A percentile compares a stretch with the other conserved stretches of the same genome.
These are phyloP conservation scores for Cataglyphis livida DNA, from an alignment of 2,888 invertebrate genomes.

Conservation along the genomic window DNA sequence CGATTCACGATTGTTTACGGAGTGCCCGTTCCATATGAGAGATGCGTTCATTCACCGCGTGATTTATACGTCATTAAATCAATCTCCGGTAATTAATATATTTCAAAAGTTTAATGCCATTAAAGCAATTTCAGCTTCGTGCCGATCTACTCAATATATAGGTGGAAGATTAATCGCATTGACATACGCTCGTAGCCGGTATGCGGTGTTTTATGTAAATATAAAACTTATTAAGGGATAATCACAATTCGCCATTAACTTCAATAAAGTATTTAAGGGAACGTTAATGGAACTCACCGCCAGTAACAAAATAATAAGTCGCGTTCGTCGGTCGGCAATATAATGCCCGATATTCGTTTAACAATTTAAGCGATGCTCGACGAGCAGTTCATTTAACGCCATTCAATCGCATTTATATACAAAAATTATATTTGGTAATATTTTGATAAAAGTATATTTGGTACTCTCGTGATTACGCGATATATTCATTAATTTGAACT, in stretches of 20 bases:
- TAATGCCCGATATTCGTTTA: slow-evolving; percentile 61
- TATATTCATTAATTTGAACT: slow-evolving; percentile 54
- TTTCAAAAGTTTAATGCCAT: slow-evolving; percentile 35
- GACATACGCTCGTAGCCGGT: background rate
- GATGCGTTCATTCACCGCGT: background rate
- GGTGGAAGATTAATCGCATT: slow-evolving; percentile 28
- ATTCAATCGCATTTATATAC: slow-evolving; percentile 47
- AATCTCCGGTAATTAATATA: slow-evolving; percentile 18
- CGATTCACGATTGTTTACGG: slow-evolving; percentile 17
- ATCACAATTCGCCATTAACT: slow-evolving; percentile 65
- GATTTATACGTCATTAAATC: background rate
- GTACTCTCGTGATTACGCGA: slow-evolving; percentile 8
- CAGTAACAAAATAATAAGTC: slow-evolving; percentile 67
- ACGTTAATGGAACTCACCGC: slow-evolving; percentile 52
- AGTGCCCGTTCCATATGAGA: background rate
- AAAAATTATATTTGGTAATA: slow-evolving; percentile 21
- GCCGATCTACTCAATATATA: background rate
- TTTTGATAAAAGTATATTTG: background rate
- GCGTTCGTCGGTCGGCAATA: slow-evolving; percentile 47
- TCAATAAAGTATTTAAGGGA: slow-evolving; percentile 59
- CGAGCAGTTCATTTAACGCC: slow-evolving; percentile 35
- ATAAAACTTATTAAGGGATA: slow-evolving; percentile 58
- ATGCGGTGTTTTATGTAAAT: slow-evolving; percentile 32
- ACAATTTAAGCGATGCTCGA: slow-evolving; percentile 57
- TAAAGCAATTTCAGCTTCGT: background rate